These are phyloP conservation scores for Cryptophagus acutangulus DNA, from an alignment of 2,888 invertebrate genomes.

Conservation along the genomic window DNA sequence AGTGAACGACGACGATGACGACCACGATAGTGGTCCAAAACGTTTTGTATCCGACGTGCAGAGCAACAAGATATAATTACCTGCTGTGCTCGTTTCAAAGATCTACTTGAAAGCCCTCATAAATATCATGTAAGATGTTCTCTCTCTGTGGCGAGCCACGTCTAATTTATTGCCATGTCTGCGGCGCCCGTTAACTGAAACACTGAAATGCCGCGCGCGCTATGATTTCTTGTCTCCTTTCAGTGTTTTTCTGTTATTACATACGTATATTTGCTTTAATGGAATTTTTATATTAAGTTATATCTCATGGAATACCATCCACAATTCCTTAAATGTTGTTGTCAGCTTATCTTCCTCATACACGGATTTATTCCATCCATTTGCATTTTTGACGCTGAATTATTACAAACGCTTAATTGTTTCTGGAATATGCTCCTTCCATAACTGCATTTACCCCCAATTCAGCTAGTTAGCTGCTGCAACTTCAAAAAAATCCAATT, in stretches of 20 bases:
- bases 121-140: slow-evolving; percentile 1
- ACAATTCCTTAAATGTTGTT: too few species aligned
- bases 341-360: too few species aligned
- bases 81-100: slow-evolving; percentile 32
- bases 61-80: slow-evolving; percentile 37
- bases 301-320: too few species aligned
- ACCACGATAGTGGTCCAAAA: too few species aligned
- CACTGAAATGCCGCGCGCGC: too few species aligned
- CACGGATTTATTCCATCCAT: too few species aligned
- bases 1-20: slow-evolving; percentile 28
- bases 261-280: slow-evolving; percentile 1
- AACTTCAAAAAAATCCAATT: too few species aligned
- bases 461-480: too few species aligned
- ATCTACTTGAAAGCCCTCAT: slow-evolving; percentile 6
- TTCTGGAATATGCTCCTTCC: too few species aligned
- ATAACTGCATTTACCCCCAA: too few species aligned
- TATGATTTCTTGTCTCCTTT: slow-evolving; percentile 1
- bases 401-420: too few species aligned
- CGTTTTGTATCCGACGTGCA: slow-evolving; percentile 30
- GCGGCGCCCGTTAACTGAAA: slow-evolving; percentile 3
- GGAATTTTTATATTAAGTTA: slow-evolving; percentile 6
- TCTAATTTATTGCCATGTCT: slow-evolving; percentile 1
- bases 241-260: slow-evolving; percentile 1
- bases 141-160: background rate
- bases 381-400: too few species aligned